Evolutionary conservation across 2,113 vertebrate genomes (phyloP).

Genomic region (Salvelinus sp.): DNA sequence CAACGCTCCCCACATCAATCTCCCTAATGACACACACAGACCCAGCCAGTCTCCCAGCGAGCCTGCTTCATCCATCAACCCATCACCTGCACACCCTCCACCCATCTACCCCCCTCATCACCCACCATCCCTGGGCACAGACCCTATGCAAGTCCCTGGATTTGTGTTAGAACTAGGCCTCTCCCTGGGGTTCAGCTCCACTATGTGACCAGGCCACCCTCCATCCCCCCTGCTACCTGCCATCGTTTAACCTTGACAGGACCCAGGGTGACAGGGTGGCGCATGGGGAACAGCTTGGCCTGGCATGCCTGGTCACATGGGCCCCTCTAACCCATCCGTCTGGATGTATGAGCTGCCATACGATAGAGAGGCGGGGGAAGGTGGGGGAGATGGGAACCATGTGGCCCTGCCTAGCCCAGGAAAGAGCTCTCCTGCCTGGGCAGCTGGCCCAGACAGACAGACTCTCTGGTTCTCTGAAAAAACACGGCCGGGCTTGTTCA

Average conservation of each 20-base stretch:
- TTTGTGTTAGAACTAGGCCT: not conserved
- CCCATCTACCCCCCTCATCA: slow-evolving; percentile 3
- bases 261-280: slow-evolving; percentile 31
- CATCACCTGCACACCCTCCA: not conserved
- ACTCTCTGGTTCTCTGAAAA: slow-evolving; percentile 31
- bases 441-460: slow-evolving; percentile 46
- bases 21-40: slow-evolving; percentile 29
- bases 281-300: slow-evolving; percentile 57
- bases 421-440: slow-evolving; percentile 44
- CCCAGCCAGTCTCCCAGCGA: slow-evolving; percentile 16
- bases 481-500: slow-evolving; percentile 45
- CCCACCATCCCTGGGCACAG: not conserved
- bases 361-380: not conserved
- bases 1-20: slow-evolving; percentile 37
- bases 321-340: slow-evolving; percentile 26
- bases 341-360: slow-evolving; percentile 5
- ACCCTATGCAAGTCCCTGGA: not conserved
- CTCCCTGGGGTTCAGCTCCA: not conserved
- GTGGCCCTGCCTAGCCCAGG: slow-evolving; percentile 34
- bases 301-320: slow-evolving; percentile 46
- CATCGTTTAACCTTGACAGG: slow-evolving; percentile 58
- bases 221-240: slow-evolving; percentile 13
- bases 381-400: slow-evolving; percentile 22
- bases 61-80: slow-evolving; percentile 48
- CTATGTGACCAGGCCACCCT: not conserved